Percentiles rank a stretch among this genome's conserved stretches.
These are phyloP conservation scores for Scomberomorus guttatus DNA, from an alignment of 2,797 vertebrate species.

Conservation along the genomic window DNA sequence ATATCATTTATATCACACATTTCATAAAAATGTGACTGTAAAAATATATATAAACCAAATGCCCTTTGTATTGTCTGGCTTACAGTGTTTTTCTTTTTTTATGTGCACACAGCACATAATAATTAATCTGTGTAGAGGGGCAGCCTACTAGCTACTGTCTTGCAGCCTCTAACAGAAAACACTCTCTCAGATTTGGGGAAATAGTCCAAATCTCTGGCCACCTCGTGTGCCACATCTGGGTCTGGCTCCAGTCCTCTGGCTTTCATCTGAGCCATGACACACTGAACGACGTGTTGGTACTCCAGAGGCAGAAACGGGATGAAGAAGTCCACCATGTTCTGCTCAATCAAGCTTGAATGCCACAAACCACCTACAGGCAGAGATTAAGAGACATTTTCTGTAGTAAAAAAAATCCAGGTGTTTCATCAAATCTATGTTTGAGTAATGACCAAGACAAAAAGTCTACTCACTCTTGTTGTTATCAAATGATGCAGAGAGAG, in stretches of 20 bases:
- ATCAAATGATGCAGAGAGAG: conserved; percentile 90
- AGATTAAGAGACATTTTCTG: background rate
- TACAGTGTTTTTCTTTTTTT: background rate
- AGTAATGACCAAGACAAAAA: background rate
- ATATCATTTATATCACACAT: too few relatives aligned
- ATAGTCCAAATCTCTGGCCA: conserved; percentile 89
- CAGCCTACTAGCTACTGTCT: conserved; percentile 90
- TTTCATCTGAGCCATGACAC: conserved; percentile 87
- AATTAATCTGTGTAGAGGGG: conserved; percentile 82
- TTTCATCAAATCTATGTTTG: background rate
- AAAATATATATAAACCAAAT: too few relatives aligned
- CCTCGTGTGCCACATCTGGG: conserved; percentile 72
- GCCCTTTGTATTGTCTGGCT: too few relatives aligned
- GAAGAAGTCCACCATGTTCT: conserved; percentile 94
- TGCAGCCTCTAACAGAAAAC: conserved; percentile 94
- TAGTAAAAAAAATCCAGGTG: too few relatives aligned
- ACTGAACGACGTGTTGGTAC: conserved; percentile 90
- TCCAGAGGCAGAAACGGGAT: conserved; percentile 96
- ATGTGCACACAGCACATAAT: conserved; percentile 63
- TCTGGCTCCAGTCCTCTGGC: conserved; percentile 55
- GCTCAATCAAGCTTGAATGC: conserved; percentile 92
- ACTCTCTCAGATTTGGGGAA: conserved; percentile 90
- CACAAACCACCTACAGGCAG: conserved; percentile 89
- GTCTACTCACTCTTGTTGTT: conserved; percentile 91
- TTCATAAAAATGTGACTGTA: too few relatives aligned